phyloP scores from a whole-genome alignment of 1,140 invertebrate genomes.

The Plutomurus gul region DNA sequence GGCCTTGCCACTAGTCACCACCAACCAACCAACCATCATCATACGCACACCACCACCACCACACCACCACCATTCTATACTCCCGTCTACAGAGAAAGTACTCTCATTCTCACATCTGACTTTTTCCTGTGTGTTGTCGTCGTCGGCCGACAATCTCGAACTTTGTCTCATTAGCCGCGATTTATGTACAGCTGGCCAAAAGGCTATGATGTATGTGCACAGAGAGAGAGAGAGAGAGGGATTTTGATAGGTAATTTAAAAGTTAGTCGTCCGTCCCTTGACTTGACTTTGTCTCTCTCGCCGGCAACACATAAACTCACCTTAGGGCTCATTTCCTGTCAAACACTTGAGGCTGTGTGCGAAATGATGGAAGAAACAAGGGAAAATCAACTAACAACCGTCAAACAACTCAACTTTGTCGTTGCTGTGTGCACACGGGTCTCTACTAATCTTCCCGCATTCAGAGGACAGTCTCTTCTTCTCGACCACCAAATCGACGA shows the following conservation, averaged over 20 bases:
- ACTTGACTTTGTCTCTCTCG: slow-evolving; percentile 9
- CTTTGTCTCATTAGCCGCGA: slow-evolving; percentile 3
- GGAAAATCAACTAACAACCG: slow-evolving; percentile 13
- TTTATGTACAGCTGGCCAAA: background rate
- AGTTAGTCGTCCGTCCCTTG: background rate
- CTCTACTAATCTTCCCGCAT: too few species aligned
- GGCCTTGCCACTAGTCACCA: too few species aligned
- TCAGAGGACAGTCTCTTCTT: too few species aligned
- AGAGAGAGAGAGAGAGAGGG: too few species aligned
- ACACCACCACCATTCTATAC: too few species aligned
- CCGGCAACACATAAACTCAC: slow-evolving; percentile 29
- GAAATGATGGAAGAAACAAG: slow-evolving; percentile 9
- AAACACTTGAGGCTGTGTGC: background rate
- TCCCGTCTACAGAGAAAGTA: too few species aligned
- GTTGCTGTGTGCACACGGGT: too few species aligned
- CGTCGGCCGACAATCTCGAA: background rate
- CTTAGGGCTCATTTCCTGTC: slow-evolving; percentile 28
- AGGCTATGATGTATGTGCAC: slow-evolving; percentile 17
- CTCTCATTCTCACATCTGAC: too few species aligned
- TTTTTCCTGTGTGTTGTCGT: background rate
- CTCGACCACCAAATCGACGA: too few species aligned
- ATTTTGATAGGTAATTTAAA: slow-evolving; percentile 11
- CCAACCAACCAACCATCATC: too few species aligned
- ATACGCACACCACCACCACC: too few species aligned
- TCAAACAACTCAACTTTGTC: background rate